Conservation (phyloP, 2,113 vertebrate genomes). For the Ariopsis seemanni region DNA sequence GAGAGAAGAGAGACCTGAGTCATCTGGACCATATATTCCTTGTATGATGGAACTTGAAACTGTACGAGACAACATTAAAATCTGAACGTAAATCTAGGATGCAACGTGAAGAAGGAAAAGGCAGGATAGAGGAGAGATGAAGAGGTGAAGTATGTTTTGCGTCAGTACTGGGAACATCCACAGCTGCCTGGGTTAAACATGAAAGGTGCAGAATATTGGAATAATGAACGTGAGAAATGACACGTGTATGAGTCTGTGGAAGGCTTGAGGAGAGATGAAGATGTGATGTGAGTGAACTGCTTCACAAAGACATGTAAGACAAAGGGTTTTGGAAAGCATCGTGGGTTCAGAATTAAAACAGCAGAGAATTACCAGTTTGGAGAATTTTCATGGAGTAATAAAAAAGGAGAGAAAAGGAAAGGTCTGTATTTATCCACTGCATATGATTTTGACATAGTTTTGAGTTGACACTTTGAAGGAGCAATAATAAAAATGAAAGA, state of each 20-base stretch:
- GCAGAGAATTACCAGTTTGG: not conserved
- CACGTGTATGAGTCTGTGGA: not conserved
- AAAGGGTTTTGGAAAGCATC: not conserved
- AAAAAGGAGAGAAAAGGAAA: not conserved
- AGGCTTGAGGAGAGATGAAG: not conserved
- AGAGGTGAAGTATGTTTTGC: not conserved
- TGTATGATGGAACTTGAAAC: not conserved
- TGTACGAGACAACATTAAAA: not conserved
- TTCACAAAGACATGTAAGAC: not conserved
- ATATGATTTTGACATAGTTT: slow-evolving; percentile 60
- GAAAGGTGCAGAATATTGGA: not conserved
- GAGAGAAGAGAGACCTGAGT: not conserved
- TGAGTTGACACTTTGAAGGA: slow-evolving; percentile 29
- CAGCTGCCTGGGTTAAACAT: not conserved
- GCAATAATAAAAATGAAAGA: not conserved
- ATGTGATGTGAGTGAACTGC: not conserved
- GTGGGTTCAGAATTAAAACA: not conserved
- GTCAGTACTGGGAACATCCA: not conserved
- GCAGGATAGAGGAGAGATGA: not conserved
- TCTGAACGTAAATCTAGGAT: not conserved
- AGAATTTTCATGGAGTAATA: not conserved
- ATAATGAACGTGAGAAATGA: not conserved
- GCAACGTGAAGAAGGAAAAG: not conserved
- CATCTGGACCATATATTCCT: not conserved
- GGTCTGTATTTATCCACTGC: slow-evolving; percentile 42